A percentile compares a stretch with the other conserved stretches of the same genome.
These are phyloP conservation scores for Sardina pilchardus DNA, from an alignment of 2,113 vertebrate species.

Conservation along the genomic window DNA sequence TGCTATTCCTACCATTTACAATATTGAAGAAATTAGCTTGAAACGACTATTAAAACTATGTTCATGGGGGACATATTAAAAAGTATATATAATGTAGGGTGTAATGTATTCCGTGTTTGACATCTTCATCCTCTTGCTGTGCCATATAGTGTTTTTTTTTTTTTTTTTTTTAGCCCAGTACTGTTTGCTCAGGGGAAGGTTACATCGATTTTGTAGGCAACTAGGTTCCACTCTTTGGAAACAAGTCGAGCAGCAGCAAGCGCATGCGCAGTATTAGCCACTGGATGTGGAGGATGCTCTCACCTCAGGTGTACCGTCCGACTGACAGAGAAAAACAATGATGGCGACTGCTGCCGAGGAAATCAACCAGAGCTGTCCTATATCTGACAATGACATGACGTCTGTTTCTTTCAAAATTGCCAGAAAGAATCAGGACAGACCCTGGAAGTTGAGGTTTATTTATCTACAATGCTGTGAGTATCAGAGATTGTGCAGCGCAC, in stretches of 20 bases:
- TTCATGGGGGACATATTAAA: background rate
- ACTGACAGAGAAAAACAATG: slow-evolving; percentile 44
- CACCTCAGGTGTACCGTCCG: background rate
- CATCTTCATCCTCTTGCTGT: background rate
- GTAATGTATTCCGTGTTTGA: background rate
- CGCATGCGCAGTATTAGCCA: slow-evolving; percentile 22
- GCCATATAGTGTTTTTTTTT: background rate
- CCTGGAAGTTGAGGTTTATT: slow-evolving; percentile 66
- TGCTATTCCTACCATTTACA: slow-evolving; percentile 17
- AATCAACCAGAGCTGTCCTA: slow-evolving; percentile 40
- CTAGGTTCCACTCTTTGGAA: background rate
- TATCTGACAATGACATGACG: slow-evolving; percentile 53
- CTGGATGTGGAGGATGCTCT: slow-evolving; percentile 8
- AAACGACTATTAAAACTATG: slow-evolving; percentile 23
- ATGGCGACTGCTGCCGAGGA: slow-evolving; percentile 68
- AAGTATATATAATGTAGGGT: background rate
- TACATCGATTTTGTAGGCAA: background rate
- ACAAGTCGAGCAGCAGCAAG: background rate
- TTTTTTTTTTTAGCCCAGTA: background rate
- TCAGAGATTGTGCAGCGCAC: slow-evolving; percentile 4
- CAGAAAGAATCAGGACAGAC: slow-evolving; percentile 61
- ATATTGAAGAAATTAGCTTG: slow-evolving; percentile 32
- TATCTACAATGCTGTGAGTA: slow-evolving; percentile 77
- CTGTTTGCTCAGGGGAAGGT: background rate
- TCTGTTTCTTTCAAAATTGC: slow-evolving; percentile 60